These are phyloP conservation scores for Melanophora roralis DNA, from an alignment of 2,888 invertebrate species.

Conservation along the genomic window DNA sequence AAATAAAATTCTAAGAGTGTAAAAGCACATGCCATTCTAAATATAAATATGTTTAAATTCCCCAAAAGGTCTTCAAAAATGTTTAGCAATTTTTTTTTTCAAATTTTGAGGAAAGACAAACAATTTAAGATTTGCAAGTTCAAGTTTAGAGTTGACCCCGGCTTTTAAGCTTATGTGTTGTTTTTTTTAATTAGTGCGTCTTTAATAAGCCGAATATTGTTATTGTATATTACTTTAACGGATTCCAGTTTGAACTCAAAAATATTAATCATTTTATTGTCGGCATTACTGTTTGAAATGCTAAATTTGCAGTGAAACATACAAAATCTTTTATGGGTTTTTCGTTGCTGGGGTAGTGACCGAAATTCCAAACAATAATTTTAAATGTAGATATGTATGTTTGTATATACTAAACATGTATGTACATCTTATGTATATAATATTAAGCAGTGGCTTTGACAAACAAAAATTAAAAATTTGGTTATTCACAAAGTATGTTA, in stretches of 20 bases:
- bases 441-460: too few species aligned
- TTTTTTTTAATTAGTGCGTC: neutral
- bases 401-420: neutral
- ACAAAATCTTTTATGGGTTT: neutral
- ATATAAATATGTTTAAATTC: too few species aligned
- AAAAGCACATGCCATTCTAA: too few species aligned
- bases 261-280: constrained; percentile 7
- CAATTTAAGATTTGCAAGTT: too few species aligned
- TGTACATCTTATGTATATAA: too few species aligned
- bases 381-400: neutral
- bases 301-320: constrained; percentile 28
- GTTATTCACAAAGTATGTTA: too few species aligned
- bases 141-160: neutral
- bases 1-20: too few species aligned
- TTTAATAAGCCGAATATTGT: constrained; percentile 32
- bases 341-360: neutral
- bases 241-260: constrained; percentile 10
- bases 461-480: too few species aligned
- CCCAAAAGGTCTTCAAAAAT: too few species aligned
- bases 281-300: constrained; percentile 37
- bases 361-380: neutral
- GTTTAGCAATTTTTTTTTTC: too few species aligned
- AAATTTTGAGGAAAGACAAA: too few species aligned
- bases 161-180: constrained; percentile 27
- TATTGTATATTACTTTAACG: neutral